phyloP scores from a whole-genome alignment of 37 sponge, comb jelly and placozoan genomes.

The Theonella swinhoei region DNA sequence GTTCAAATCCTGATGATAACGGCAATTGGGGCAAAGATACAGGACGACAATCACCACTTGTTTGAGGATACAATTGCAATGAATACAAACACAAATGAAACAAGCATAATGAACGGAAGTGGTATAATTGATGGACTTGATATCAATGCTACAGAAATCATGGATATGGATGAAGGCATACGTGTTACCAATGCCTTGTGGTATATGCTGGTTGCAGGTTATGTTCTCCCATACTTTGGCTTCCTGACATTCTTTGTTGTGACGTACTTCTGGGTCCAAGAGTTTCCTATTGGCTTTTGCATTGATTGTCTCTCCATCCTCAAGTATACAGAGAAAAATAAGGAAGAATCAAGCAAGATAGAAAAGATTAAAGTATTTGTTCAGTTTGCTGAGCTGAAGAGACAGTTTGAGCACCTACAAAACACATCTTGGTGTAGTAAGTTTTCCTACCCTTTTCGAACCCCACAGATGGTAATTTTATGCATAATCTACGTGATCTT shows the following conservation, averaged over 20 bases:
- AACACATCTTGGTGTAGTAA: not conserved
- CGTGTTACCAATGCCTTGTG: not conserved
- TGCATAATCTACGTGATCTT: too few relatives aligned
- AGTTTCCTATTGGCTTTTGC: not conserved
- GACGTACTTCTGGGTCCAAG: constrained; percentile 1
- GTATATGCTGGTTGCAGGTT: not conserved
- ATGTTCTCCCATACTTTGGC: not conserved
- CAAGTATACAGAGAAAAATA: too few relatives aligned
- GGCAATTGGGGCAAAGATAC: too few relatives aligned
- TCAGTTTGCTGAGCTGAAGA: not conserved
- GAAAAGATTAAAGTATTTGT: too few relatives aligned
- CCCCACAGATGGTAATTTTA: not conserved
- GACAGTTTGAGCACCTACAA: not conserved
- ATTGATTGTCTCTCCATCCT: not conserved
- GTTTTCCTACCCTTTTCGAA: not conserved
- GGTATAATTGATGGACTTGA: too few relatives aligned
- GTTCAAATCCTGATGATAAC: not conserved
- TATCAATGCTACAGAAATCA: too few relatives aligned
- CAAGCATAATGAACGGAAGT: too few relatives aligned
- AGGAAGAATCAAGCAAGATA: too few relatives aligned
- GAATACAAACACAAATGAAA: too few relatives aligned
- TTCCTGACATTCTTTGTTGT: not conserved
- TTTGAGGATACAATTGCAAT: too few relatives aligned
- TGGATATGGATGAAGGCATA: not conserved
- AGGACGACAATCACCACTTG: too few relatives aligned